Evolutionary conservation across 2,797 vertebrate genomes (phyloP).

Genomic region (Sebastes aleutianus): DNA sequence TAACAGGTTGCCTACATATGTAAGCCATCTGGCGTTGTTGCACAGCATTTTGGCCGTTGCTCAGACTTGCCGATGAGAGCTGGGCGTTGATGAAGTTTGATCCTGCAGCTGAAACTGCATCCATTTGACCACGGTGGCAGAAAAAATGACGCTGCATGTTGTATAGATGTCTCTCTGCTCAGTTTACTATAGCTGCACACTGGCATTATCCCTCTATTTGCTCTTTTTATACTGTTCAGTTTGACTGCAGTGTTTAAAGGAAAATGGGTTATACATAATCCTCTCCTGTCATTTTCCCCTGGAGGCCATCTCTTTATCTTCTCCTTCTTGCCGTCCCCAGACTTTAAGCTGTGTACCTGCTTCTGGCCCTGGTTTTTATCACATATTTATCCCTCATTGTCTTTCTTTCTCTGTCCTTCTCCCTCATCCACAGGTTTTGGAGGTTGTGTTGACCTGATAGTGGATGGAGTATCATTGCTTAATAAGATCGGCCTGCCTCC

Average conservation of each 20-base stretch:
- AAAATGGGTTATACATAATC: background rate
- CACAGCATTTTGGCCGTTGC: background rate
- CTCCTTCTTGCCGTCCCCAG: background rate
- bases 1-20: background rate
- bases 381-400: background rate
- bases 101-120: slow-evolving; percentile 3
- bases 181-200: background rate
- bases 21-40: background rate
- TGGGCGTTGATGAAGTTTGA: background rate
- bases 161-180: background rate
- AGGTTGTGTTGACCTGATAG: slow-evolving; percentile 87
- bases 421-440: slow-evolving; percentile 80
- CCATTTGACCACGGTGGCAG: background rate
- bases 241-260: background rate
- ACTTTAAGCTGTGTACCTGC: background rate
- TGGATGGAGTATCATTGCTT: slow-evolving; percentile 82
- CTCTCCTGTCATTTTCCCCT: background rate
- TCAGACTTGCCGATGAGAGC: background rate
- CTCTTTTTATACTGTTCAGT: background rate
- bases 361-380: background rate
- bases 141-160: background rate
- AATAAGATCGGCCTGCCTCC: slow-evolving; percentile 80
- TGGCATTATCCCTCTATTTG: background rate
- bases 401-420: background rate
- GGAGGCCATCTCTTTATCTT: background rate